phyloP scores from a whole-genome alignment of 2,797 vertebrate genomes.

The Hypotaenidia okinawae region DNA sequence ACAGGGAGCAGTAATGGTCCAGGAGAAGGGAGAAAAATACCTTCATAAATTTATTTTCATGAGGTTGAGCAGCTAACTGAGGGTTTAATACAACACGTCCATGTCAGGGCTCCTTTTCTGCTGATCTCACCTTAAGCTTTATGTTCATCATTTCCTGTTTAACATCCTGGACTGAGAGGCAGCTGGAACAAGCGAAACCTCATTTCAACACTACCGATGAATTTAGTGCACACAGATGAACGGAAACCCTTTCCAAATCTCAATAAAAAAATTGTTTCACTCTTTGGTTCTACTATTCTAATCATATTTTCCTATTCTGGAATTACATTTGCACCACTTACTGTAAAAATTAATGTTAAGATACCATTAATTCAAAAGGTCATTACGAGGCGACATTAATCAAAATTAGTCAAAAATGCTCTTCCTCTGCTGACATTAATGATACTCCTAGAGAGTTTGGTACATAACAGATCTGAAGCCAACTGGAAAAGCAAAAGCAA shows the following conservation, averaged over 20 bases:
- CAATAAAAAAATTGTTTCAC: background rate
- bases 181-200: conserved; percentile 28
- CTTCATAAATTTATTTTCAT: background rate
- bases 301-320: background rate
- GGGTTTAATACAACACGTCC: background rate
- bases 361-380: background rate
- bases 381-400: background rate
- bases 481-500: background rate
- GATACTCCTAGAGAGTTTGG: background rate
- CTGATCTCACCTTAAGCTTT: conserved; percentile 30
- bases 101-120: background rate
- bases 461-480: background rate
- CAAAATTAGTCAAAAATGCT: background rate
- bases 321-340: background rate
- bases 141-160: conserved; percentile 41
- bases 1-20: background rate
- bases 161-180: conserved; percentile 8
- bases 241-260: background rate
- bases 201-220: background rate
- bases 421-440: background rate
- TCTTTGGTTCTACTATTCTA: background rate
- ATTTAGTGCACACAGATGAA: background rate
- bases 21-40: background rate
- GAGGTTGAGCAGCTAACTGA: background rate
- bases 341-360: background rate